phyloP scores from a whole-genome alignment of 2,113 vertebrate genomes.

The Atractosteus spatula region DNA sequence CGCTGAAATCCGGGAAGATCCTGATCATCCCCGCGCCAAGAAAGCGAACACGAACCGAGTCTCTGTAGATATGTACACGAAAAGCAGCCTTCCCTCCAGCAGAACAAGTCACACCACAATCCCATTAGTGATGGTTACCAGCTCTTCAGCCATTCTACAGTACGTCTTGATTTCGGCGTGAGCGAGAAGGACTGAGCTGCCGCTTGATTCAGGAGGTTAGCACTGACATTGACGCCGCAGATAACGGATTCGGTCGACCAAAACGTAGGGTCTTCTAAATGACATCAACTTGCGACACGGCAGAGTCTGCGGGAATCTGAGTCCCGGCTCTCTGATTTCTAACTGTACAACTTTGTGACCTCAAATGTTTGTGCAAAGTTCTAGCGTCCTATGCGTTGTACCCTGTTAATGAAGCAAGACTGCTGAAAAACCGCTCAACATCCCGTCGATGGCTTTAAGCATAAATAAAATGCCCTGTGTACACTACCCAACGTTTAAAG shows the following conservation, averaged over 20 bases:
- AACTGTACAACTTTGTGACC: conserved; percentile 7
- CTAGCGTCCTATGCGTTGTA: neutral
- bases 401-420: neutral
- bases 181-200: conserved; percentile 26
- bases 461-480: no score
- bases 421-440: neutral
- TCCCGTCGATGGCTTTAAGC: conserved; percentile 7
- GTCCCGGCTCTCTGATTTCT: no score
- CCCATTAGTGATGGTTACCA: conserved; percentile 70
- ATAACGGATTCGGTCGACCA: conserved; percentile 43
- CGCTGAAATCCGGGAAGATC: conserved; percentile 98
- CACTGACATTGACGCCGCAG: conserved; percentile 48
- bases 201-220: conserved; percentile 40
- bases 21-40: conserved; percentile 86
- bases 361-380: conserved; percentile 14
- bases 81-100: conserved; percentile 64
- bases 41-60: conserved; percentile 47
- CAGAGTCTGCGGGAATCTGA: neutral
- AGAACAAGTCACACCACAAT: conserved; percentile 76
- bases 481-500: neutral
- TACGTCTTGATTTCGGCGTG: conserved; percentile 35
- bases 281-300: neutral
- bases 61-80: conserved; percentile 47
- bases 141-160: conserved; percentile 46
- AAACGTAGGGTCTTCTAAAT: conserved; percentile 29